Percentiles rank a stretch among this genome's conserved stretches.
phyloP scores from a whole-genome alignment of 2,113 vertebrate genomes.

The Apteryx owenii region DNA sequence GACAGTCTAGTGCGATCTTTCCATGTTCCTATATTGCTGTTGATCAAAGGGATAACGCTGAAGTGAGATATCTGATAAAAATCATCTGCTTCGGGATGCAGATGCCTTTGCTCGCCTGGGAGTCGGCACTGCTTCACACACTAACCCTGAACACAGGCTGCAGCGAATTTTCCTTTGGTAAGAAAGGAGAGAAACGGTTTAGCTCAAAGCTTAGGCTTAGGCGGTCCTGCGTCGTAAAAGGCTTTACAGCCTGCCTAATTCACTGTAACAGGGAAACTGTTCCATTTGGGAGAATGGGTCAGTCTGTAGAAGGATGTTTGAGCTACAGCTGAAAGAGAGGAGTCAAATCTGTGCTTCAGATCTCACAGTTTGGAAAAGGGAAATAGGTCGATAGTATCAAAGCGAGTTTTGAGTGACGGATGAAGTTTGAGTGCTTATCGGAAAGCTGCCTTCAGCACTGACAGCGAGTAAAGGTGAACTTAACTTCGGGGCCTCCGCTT shows the following conservation, averaged over 20 bases:
- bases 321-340: neutral
- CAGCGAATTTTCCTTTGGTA: neutral
- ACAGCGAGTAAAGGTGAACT: neutral
- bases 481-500: neutral
- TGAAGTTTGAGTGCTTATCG: neutral
- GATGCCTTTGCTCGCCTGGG: neutral
- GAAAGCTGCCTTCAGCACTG: neutral
- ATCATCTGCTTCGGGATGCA: neutral
- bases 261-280: neutral
- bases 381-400: neutral
- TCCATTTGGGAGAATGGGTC: neutral
- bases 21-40: neutral
- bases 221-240: neutral
- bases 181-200: neutral
- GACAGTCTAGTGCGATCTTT: neutral
- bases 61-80: neutral
- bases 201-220: neutral
- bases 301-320: neutral
- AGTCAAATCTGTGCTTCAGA: neutral
- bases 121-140: neutral
- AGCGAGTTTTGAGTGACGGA: rapidly evolving
- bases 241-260: neutral
- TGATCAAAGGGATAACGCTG: slow-evolving; percentile 9
- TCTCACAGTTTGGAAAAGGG: neutral
- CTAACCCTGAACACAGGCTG: neutral